A percentile compares a stretch with the other conserved stretches of the same genome.
These are phyloP conservation scores for Diadophis punctatus DNA, from an alignment of 2,113 vertebrate genomes.

Conservation along the genomic window DNA sequence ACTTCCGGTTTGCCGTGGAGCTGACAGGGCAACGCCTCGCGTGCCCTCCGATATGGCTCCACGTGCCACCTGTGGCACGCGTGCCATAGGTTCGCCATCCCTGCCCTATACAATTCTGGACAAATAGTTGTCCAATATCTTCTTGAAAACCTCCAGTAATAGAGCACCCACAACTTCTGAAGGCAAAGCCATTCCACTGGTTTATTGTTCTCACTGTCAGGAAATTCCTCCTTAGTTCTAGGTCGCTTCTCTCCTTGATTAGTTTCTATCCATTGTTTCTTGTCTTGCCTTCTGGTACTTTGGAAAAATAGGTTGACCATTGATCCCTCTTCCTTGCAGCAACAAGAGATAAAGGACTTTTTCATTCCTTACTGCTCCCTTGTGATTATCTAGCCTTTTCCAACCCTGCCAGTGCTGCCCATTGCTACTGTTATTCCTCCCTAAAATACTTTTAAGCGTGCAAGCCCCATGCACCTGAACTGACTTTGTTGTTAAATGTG, in stretches of 20 bases:
- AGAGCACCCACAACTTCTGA: not conserved
- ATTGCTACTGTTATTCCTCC: not conserved
- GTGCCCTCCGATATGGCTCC: too few relatives aligned
- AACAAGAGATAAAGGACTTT: not conserved
- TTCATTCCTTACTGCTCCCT: not conserved
- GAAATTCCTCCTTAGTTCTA: not conserved
- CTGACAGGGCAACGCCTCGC: too few relatives aligned
- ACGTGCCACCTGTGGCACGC: too few relatives aligned
- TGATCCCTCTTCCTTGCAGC: not conserved
- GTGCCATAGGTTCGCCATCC: too few relatives aligned
- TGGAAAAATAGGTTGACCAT: not conserved
- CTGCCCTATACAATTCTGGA: too few relatives aligned
- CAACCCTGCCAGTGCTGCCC: not conserved
- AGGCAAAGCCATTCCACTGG: not conserved
- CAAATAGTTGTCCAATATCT: not conserved
- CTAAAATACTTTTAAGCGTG: not conserved
- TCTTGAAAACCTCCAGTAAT: not conserved
- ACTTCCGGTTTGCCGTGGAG: too few relatives aligned
- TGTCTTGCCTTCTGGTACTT: not conserved
- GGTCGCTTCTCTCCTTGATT: not conserved
- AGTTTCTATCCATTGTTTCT: not conserved
- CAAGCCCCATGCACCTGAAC: not conserved
- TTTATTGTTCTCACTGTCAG: not conserved
- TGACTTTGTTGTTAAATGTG: not conserved
- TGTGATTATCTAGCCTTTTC: not conserved